phyloP scores from a whole-genome alignment of 2,113 vertebrate species.

The Triplophysa dalaica region DNA sequence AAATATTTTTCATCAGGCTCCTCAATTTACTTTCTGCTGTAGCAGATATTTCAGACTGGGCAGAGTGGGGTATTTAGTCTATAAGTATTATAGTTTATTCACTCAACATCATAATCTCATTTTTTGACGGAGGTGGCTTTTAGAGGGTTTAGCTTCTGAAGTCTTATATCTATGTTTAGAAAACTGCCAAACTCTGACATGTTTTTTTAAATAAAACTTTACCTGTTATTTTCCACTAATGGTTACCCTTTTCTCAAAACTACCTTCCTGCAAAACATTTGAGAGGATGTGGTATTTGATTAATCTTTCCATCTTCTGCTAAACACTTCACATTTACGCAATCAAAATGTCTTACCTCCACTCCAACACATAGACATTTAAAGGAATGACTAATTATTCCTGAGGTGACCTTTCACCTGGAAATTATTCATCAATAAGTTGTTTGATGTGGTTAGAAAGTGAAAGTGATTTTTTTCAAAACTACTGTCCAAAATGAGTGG shows the following conservation, averaged over 20 bases:
- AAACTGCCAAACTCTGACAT: not conserved
- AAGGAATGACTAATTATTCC: not conserved
- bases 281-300: slow-evolving; percentile 31
- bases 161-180: not conserved
- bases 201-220: not conserved
- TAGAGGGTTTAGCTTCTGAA: too few relatives aligned
- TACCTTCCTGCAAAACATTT: not conserved
- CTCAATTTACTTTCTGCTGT: too few relatives aligned
- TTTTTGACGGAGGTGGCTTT: too few relatives aligned
- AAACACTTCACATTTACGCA: not conserved
- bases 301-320: not conserved
- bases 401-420: not conserved
- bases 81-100: too few relatives aligned
- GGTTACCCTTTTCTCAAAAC: not conserved
- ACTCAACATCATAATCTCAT: too few relatives aligned
- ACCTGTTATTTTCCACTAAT: slow-evolving; percentile 4
- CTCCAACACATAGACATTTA: not conserved
- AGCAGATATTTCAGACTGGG: too few relatives aligned
- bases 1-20: too few relatives aligned
- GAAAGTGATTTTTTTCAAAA: not conserved
- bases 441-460: not conserved
- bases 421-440: not conserved
- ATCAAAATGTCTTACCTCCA: not conserved
- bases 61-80: too few relatives aligned
- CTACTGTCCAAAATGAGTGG: not conserved